Evolutionary conservation across 2,113 vertebrate genomes (phyloP).

Genomic region (Malurus elegans): DNA sequence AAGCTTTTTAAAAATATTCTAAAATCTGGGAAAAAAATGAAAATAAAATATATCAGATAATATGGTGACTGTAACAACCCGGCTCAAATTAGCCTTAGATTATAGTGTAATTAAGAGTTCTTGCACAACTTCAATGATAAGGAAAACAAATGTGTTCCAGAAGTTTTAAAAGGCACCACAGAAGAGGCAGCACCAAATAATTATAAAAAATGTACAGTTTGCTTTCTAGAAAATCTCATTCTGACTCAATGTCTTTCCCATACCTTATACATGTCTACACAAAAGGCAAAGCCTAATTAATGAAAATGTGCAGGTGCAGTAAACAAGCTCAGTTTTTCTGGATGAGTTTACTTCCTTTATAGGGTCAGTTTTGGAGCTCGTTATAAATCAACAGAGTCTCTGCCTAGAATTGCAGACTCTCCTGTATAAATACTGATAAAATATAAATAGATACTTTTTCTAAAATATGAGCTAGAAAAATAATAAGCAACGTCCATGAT

Average conservation of each 20-base stretch:
- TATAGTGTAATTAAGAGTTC: not conserved
- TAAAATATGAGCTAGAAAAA: conserved; percentile 13
- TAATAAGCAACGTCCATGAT: conserved; percentile 14
- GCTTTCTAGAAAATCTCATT: not conserved
- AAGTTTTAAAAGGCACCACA: not conserved
- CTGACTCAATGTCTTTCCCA: not conserved
- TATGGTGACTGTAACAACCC: not conserved
- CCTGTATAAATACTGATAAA: conserved; percentile 49
- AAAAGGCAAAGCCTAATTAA: conserved; percentile 17
- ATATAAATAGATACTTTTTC: conserved; percentile 44
- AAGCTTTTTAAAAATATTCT: not conserved
- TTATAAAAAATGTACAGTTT: not conserved
- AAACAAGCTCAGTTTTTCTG: not conserved
- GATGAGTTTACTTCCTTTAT: conserved; percentile 34
- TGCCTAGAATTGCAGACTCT: conserved; percentile 6
- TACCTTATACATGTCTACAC: not conserved
- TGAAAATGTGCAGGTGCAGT: conserved; percentile 16
- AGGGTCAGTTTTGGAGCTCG: not conserved
- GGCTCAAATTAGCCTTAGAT: not conserved
- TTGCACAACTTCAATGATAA: not conserved
- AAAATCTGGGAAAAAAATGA: conserved; percentile 27
- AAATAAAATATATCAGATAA: conserved; percentile 10
- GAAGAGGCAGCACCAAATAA: not conserved
- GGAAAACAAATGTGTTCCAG: not conserved
- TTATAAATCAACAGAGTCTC: not conserved